Evolutionary conservation across 1,140 invertebrate genomes (phyloP).

Genomic region (Drosophila mauritiana): DNA sequence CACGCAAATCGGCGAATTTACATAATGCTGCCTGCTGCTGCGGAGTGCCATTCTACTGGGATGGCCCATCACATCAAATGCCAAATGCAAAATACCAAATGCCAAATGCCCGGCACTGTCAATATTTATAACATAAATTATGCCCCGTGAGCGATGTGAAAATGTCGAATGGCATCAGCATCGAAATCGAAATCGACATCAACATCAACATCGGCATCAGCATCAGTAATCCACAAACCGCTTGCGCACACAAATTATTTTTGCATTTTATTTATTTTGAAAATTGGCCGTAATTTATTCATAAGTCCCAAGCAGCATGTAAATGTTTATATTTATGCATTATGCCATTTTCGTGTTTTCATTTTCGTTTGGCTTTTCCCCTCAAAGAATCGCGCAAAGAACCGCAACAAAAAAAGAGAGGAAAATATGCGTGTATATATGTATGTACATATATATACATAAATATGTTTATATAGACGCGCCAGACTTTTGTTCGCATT

Average conservation of each 20-base stretch:
- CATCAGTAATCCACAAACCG: slow-evolving; percentile 56
- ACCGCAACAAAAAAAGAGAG: slow-evolving; percentile 3
- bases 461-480: too few relatives aligned
- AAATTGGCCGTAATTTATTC: slow-evolving; percentile 80
- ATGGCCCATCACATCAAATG: slow-evolving; percentile 53
- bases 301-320: slow-evolving; percentile 70
- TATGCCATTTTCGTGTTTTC: slow-evolving; percentile 57
- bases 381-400: slow-evolving; percentile 16
- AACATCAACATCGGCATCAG: background rate
- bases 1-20: slow-evolving; percentile 31
- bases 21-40: slow-evolving; percentile 24
- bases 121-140: slow-evolving; percentile 77
- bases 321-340: slow-evolving; percentile 81
- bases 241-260: slow-evolving; percentile 74
- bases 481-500: slow-evolving; percentile 44
- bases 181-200: slow-evolving; percentile 2
- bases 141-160: slow-evolving; percentile 49
- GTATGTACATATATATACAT: too few relatives aligned
- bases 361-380: slow-evolving; percentile 32
- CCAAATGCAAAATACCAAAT: slow-evolving; percentile 60
- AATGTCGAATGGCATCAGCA: slow-evolving; percentile 28
- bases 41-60: background rate
- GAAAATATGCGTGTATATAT: too few relatives aligned
- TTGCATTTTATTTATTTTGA: slow-evolving; percentile 81
- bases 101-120: slow-evolving; percentile 55